Evolutionary conservation across 2,113 vertebrate species (phyloP).

Genomic region (Sardina pilchardus): DNA sequence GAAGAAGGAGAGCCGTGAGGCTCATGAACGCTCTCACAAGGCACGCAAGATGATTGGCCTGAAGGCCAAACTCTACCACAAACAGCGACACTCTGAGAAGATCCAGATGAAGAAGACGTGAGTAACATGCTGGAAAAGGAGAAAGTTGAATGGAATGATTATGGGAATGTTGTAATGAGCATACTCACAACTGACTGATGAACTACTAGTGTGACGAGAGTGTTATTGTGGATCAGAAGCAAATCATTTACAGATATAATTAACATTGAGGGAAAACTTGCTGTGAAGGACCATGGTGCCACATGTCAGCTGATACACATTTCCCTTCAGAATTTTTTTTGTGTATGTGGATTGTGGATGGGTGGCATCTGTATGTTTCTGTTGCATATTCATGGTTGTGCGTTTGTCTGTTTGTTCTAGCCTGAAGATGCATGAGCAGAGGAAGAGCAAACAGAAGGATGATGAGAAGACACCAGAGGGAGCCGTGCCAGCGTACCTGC

Average conservation of each 20-base stretch:
- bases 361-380: too few relatives aligned
- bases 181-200: neutral
- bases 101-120: conserved; percentile 99
- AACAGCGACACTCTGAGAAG: conserved; percentile 95
- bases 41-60: conserved; percentile 95
- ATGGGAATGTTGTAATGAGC: neutral
- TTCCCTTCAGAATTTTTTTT: neutral
- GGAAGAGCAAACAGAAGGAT: conserved; percentile 90
- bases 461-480: conserved; percentile 95
- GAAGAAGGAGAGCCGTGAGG: conserved; percentile 95
- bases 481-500: conserved; percentile 90
- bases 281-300: neutral
- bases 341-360: too few relatives aligned
- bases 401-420: conserved; percentile 61
- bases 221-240: neutral
- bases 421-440: conserved; percentile 98
- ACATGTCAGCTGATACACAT: neutral
- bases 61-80: conserved; percentile 97
- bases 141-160: neutral
- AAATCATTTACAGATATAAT: neutral
- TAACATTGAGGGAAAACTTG: neutral
- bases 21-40: conserved; percentile 90
- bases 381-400: neutral
- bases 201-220: neutral
- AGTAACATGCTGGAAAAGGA: conserved; percentile 58